A percentile compares a stretch with the other conserved stretches of the same genome.
Conservation (phyloP, 1,140 invertebrate genomes). For the Drosophila lacertosa region DNA sequence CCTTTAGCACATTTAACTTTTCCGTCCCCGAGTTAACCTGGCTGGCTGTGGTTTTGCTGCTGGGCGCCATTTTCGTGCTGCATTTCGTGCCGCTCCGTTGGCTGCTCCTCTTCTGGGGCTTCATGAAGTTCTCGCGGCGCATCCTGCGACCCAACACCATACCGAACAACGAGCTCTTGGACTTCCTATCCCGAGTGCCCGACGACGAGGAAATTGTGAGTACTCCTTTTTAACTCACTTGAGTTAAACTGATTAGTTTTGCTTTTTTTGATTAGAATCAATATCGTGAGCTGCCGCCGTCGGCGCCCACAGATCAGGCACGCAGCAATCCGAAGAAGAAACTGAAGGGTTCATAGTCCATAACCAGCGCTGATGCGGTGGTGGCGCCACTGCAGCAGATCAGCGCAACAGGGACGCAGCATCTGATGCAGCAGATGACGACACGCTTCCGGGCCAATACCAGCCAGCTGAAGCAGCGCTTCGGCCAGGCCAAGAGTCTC, state of each 20-base stretch:
- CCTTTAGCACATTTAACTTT: slow-evolving; percentile 96
- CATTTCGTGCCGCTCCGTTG: slow-evolving; percentile 96
- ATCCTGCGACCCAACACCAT: slow-evolving; percentile 96
- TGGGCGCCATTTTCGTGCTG: slow-evolving; percentile 90
- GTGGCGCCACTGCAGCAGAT: slow-evolving; percentile 46
- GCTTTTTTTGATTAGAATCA: slow-evolving; percentile 85
- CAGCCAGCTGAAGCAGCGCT: slow-evolving; percentile 70
- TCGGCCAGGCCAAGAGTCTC: slow-evolving; percentile 72
- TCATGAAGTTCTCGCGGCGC: slow-evolving; percentile 98
- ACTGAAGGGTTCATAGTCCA: slow-evolving; percentile 86
- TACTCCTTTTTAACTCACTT: slow-evolving; percentile 13
- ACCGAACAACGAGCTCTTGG: slow-evolving; percentile 98
- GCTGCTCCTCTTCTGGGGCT: slow-evolving; percentile 97
- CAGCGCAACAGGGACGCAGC: slow-evolving; percentile 59
- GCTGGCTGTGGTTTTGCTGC: slow-evolving; percentile 92
- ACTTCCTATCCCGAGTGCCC: slow-evolving; percentile 97
- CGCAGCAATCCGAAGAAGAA: slow-evolving; percentile 86
- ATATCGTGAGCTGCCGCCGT: slow-evolving; percentile 86
- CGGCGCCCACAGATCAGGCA: slow-evolving; percentile 84
- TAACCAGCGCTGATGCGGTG: slow-evolving; percentile 70
- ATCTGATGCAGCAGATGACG: slow-evolving; percentile 65
- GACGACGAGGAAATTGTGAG: slow-evolving; percentile 96
- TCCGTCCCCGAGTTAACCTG: slow-evolving; percentile 98
- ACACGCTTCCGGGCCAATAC: slow-evolving; percentile 75
- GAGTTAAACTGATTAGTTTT: not conserved